Conservation (phyloP, 2,888 invertebrate species). For the Luperina nickerlii region DNA sequence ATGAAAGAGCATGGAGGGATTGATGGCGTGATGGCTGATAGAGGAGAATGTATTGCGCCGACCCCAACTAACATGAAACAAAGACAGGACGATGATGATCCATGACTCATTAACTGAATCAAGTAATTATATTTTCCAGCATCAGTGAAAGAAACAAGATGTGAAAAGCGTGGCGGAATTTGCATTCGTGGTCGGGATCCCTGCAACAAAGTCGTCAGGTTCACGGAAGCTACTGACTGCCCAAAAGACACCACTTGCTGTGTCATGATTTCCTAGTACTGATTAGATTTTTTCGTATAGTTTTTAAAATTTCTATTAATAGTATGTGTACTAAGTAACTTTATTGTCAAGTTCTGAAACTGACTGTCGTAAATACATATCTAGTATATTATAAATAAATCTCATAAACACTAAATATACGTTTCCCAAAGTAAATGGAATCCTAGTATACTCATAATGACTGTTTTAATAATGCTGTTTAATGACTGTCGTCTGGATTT, state of each 20-base stretch:
- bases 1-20: no score
- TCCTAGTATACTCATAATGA: background rate
- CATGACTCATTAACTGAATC: background rate
- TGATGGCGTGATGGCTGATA: no score
- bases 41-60: no score
- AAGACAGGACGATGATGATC: no score
- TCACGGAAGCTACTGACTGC: conserved; percentile 71
- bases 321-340: background rate
- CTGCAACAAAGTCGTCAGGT: conserved; percentile 59
- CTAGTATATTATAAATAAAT: background rate
- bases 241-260: conserved; percentile 68
- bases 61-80: no score
- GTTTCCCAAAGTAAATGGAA: background rate
- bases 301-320: background rate
- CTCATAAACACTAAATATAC: background rate
- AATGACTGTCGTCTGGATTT: background rate
- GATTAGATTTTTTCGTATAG: background rate
- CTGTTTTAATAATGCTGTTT: background rate
- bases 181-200: conserved; percentile 60
- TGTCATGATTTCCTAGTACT: conserved; percentile 60
- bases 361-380: background rate
- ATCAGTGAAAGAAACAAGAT: conserved; percentile 79
- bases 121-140: conserved; percentile 68
- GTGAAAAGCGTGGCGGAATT: conserved; percentile 73
- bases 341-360: background rate